Evolutionary conservation across 2,888 invertebrate genomes (phyloP).

Genomic region (Piscicola geometra): DNA sequence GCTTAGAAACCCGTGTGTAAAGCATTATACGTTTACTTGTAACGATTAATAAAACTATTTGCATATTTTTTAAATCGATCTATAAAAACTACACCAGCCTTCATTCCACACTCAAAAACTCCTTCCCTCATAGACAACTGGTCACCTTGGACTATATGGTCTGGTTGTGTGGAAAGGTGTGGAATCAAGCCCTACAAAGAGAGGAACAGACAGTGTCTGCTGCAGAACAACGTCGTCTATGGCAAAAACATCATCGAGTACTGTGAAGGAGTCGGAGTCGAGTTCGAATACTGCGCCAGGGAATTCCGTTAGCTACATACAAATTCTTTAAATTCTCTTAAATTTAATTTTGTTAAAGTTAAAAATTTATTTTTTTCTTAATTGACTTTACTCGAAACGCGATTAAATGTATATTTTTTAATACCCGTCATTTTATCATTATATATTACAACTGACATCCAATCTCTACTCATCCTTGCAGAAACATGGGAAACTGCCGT

Average conservation of each 20-base stretch:
- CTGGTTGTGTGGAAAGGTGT: slow-evolving; percentile 29
- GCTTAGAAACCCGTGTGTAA: no score
- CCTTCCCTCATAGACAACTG: slow-evolving; percentile 25
- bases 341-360: not conserved
- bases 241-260: slow-evolving; percentile 36
- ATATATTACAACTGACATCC: no score
- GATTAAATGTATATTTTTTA: not conserved
- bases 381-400: not conserved
- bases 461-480: slow-evolving; percentile 15
- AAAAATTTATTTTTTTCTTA: not conserved
- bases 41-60: no score
- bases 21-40: no score
- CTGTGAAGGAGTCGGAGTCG: slow-evolving; percentile 33
- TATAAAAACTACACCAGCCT: no score
- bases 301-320: slow-evolving; percentile 15
- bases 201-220: slow-evolving; percentile 31
- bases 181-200: slow-evolving; percentile 30
- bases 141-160: slow-evolving; percentile 35
- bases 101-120: no score
- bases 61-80: no score
- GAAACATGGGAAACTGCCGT: slow-evolving; percentile 13
- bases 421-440: no score
- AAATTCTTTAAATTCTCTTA: not conserved
- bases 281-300: slow-evolving; percentile 29
- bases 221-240: slow-evolving; percentile 31